Evolutionary conservation across 1,140 invertebrate genomes (phyloP), one percentile per base, ranked within the genome.

Genomic region (Trichomalopsis sarcophagae): DNA sequence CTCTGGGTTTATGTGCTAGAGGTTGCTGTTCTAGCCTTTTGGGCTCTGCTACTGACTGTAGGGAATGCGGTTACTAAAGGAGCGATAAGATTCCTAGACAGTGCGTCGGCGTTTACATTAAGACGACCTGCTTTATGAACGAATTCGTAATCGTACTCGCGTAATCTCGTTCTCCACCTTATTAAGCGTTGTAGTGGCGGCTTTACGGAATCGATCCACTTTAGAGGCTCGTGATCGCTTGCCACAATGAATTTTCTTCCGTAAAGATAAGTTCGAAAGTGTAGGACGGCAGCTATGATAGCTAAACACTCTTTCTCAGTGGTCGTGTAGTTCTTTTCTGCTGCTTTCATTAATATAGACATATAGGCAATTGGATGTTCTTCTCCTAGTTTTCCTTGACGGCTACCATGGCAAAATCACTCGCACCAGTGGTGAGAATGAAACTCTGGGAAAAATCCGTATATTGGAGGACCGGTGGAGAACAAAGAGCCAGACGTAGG

Each of bases 151-250:
- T 33, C 33, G 88, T 92, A 95, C 82, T 94, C 91, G n/a, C 86
- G 82, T 27, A 92, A 75, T 88, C 88, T 86, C 1, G 91, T 62
- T 36, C 91, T 76, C 94, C 94, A 95, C 81, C 93, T 87, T 6
- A 93, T 88, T n/a, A 95, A 86, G 82, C 91, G 82, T 44, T 88
- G 89, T 3, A 84, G 89, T 7, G 91, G 91, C 71, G 94, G 91
- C 88, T 92, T 94, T 0, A 91, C 87, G 11, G 90, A 91, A 11
- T 90, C 88, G 7, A 95, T 81, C 91, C 92, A 95, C 40, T 84
- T 86, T 68, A 94, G 86, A 0, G 93, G 91, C 84, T 89, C 89
- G 79, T 95, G 90, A 85, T 91, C 90, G 0, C 88, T 90, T 0
- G 87, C n/a, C 3, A 91, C 86, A 0, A 62, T 88, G 30, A 93